phyloP scores from a whole-genome alignment of 2,797 vertebrate genomes.

The Distichodus sexfasciatus region DNA sequence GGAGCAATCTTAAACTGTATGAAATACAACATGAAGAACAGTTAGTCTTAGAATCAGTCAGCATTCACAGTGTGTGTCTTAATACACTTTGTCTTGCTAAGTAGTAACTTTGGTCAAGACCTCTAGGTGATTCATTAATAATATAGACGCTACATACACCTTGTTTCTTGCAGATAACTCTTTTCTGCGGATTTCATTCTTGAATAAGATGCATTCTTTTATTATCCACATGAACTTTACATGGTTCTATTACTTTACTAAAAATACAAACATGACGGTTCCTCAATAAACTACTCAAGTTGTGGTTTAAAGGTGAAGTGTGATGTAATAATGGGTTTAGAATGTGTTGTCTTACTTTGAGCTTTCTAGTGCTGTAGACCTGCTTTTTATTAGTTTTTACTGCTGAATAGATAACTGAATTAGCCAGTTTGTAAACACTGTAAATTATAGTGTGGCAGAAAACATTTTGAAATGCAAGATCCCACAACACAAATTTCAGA shows the following conservation, averaged over 20 bases:
- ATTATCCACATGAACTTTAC: background rate
- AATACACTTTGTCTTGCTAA: background rate
- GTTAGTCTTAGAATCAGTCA: too few species aligned
- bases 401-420: too few species aligned
- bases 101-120: background rate
- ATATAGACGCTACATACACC: background rate
- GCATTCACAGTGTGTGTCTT: background rate
- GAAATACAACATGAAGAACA: background rate
- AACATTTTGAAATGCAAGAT: too few species aligned
- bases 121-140: background rate
- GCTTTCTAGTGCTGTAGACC: too few species aligned
- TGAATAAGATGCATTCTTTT: conserved; percentile 1
- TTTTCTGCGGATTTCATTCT: background rate
- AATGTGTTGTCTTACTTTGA: too few species aligned
- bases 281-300: too few species aligned
- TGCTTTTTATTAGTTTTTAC: too few species aligned
- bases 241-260: too few species aligned
- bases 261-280: too few species aligned
- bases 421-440: too few species aligned
- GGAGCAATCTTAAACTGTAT: background rate
- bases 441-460: too few species aligned
- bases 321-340: background rate
- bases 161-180: background rate
- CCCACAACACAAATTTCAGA: too few species aligned
- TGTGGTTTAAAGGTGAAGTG: background rate